Base-by-base conservation (phyloP, 2,888 invertebrate species). In the Parapristionchus giblindavisi region DNA sequence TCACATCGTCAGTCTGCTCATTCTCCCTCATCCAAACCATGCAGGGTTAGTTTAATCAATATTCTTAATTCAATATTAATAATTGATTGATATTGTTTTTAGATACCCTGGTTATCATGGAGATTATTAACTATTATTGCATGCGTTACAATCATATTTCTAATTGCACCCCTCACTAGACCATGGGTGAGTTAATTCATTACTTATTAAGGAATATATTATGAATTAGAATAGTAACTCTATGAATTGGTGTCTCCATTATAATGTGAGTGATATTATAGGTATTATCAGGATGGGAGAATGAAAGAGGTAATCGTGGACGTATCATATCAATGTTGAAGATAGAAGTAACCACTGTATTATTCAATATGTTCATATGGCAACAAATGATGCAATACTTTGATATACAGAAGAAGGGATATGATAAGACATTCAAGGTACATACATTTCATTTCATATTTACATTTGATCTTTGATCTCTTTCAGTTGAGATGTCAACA, bases 241-340 rank as follows among this genome's bases (percentile, higher is more conserved):
- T 24, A 38, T 6, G 40, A 40, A 63, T 11, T 56, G 27, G 3
- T 56, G 17, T 24, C 4, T 38, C n/a, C 21, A 14, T 6, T 36
- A 36, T 40, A 8, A 43, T 14, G 11, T 17, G 43, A 17, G 40
- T 40, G 8, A 34, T 8, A 60, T 79, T 84, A 52, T 56, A 86
- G 85, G 77, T 80, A 5, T 66, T 74, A 43, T 58, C 79, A 27
- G 79, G 76, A 32, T 60, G 54, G 17, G 85, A 85, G 3, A 84
- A 84, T 72, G 76, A 80, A 34, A 48, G 78, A 4, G 86, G 86
- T 36, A 86, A 85, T 61, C 77, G 85, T 3, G 68, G 80, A 27
- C 77, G 86, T n/a, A 29, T 83, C 27, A 70, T 83, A 11, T 76
- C 86, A 17, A 80, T 86, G 24, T 56, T 81, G 32, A 75, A 81